Evolutionary conservation across 2,113 vertebrate species (phyloP).

Genomic region (Tachuris rubrigastra): DNA sequence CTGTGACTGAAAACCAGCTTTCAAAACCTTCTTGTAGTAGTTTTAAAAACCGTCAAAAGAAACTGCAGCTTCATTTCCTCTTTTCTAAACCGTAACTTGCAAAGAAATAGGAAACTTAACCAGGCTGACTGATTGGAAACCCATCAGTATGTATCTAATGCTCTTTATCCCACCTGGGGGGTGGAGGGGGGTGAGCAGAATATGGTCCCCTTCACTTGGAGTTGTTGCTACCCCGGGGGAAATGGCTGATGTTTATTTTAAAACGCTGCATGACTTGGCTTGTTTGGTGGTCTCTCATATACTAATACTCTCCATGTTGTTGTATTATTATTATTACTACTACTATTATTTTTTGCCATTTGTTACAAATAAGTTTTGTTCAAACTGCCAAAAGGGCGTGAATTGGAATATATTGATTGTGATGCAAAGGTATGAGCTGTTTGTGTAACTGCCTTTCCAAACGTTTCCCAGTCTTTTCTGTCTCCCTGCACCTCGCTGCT

Average conservation of each 20-base stretch:
- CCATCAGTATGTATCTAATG: background rate
- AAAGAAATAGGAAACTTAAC: conserved; percentile 59
- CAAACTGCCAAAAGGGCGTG: conserved; percentile 46
- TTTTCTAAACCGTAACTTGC: conserved; percentile 41
- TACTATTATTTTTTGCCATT: conserved; percentile 16
- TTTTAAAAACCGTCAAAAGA: conserved; percentile 35
- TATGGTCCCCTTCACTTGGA: background rate
- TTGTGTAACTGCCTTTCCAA: conserved; percentile 62
- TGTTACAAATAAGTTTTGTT: conserved; percentile 52
- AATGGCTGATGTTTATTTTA: conserved; percentile 20
- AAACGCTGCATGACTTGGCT: conserved; percentile 45
- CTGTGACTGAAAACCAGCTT: conserved; percentile 54
- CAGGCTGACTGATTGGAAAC: conserved; percentile 41
- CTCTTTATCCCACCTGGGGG: background rate
- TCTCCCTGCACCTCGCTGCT: conserved; percentile 58
- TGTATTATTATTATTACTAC: background rate
- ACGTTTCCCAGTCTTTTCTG: conserved; percentile 64
- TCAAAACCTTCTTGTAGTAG: conserved; percentile 57
- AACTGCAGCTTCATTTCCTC: conserved; percentile 47
- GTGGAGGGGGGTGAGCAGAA: background rate
- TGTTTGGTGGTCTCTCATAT: conserved; percentile 41
- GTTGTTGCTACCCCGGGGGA: background rate
- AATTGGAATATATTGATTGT: conserved; percentile 57
- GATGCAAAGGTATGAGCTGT: conserved; percentile 58
- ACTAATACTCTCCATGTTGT: conserved; percentile 44